Evolutionary conservation across 2,113 vertebrate genomes (phyloP).

Genomic region (Potamarius usumacintae): DNA sequence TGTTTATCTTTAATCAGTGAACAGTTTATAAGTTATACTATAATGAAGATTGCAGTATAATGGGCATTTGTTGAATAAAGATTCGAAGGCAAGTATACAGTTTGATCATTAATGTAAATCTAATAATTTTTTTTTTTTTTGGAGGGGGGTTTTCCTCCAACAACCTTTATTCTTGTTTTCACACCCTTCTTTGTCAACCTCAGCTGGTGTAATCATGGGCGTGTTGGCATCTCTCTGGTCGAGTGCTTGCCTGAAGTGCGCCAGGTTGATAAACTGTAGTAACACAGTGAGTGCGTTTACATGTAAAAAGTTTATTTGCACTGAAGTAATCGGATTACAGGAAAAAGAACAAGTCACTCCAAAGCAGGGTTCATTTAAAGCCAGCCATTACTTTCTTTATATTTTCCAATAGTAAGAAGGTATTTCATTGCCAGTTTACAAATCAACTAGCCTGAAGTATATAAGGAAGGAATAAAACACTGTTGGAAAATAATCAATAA

Average conservation of each 20-base stretch:
- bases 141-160: neutral
- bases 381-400: neutral
- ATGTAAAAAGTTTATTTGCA: neutral
- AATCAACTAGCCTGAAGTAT: neutral
- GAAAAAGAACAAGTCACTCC: neutral
- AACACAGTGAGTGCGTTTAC: neutral
- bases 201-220: neutral
- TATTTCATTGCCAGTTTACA: neutral
- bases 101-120: neutral
- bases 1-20: neutral
- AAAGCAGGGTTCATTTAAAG: neutral
- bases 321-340: neutral
- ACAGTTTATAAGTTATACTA: neutral
- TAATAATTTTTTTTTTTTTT: too few relatives aligned
- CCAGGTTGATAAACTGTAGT: neutral
- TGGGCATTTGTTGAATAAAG: conserved; percentile 29
- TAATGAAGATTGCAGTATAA: neutral
- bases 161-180: neutral
- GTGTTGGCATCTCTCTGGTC: neutral
- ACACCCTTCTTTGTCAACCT: neutral
- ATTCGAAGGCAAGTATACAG: conserved; percentile 22
- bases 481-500: neutral
- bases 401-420: neutral
- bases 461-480: neutral
- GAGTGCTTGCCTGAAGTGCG: neutral